Percentiles rank a stretch among this genome's conserved stretches.
Evolutionary conservation across 2,888 invertebrate species (phyloP).

Genomic region (Lasius fuliginosus): DNA sequence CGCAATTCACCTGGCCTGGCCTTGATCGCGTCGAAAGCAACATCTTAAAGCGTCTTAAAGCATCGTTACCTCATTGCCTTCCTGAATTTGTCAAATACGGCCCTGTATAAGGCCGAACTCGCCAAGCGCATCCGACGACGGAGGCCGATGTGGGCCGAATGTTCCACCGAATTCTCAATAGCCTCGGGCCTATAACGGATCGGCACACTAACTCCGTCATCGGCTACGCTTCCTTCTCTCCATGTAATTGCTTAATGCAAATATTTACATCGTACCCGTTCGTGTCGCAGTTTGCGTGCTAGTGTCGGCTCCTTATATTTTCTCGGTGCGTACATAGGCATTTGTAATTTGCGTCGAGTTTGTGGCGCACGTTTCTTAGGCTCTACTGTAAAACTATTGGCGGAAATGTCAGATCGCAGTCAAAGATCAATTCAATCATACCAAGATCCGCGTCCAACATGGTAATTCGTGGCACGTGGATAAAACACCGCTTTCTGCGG

Average conservation of each 20-base stretch:
- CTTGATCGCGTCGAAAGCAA: conserved; percentile 8
- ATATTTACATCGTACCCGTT: conserved; percentile 59
- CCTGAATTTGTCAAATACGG: background rate
- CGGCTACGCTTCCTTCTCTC: conserved; percentile 54
- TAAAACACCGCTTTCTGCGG: conserved; percentile 43
- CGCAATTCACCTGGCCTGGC: conserved; percentile 7
- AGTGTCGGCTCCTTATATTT: conserved; percentile 54
- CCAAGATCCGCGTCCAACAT: conserved; percentile 21
- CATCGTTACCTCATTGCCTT: background rate
- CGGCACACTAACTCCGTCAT: conserved; percentile 82
- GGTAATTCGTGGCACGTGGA: conserved; percentile 32
- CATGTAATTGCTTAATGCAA: conserved; percentile 68
- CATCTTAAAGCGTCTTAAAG: background rate
- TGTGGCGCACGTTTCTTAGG: background rate
- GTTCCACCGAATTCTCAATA: conserved; percentile 82
- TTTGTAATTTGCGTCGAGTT: background rate
- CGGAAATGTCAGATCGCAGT: conserved; percentile 20
- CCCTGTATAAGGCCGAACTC: conserved; percentile 44
- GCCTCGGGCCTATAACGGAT: conserved; percentile 84
- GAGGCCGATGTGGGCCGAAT: conserved; percentile 78
- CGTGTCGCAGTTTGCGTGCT: conserved; percentile 46
- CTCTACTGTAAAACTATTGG: background rate
- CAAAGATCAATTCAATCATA: conserved; percentile 22
- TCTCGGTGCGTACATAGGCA: background rate
- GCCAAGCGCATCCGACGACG: conserved; percentile 46